phyloP scores from a whole-genome alignment of 2,797 vertebrate genomes.

The Artibeus lituratus region DNA sequence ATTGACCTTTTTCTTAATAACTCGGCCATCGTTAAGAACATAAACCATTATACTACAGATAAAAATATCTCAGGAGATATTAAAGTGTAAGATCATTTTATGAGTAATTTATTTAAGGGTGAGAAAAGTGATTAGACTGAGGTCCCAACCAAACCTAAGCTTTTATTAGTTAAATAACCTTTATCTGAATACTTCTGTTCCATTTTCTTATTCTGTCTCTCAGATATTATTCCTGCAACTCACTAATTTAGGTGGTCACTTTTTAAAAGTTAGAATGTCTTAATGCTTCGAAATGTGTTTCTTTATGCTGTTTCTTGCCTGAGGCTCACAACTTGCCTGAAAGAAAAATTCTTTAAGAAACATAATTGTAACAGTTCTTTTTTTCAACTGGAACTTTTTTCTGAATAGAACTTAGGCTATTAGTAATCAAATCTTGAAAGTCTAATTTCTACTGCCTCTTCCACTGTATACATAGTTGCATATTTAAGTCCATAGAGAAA shows the following conservation, averaged over 20 bases:
- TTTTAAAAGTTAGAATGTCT: not conserved
- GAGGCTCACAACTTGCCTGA: not conserved
- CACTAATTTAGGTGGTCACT: not conserved
- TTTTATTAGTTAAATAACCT: not conserved
- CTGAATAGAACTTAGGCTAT: not conserved
- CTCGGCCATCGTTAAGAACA: not conserved
- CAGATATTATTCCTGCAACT: not conserved
- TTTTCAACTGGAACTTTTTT: not conserved
- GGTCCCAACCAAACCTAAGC: not conserved
- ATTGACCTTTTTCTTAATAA: not conserved
- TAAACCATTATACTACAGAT: not conserved
- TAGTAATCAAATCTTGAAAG: not conserved
- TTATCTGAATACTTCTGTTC: not conserved
- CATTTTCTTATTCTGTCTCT: not conserved
- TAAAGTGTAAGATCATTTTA: not conserved
- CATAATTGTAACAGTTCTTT: not conserved
- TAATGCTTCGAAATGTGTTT: not conserved
- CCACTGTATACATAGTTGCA: not conserved
- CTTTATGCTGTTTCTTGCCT: not conserved
- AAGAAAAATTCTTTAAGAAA: not conserved
- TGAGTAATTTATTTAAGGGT: slow-evolving; percentile 17
- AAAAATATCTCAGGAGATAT: not conserved
- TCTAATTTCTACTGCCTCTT: not conserved
- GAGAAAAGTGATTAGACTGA: not conserved
- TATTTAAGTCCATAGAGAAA: not conserved